Base-by-base conservation (phyloP, 1,140 invertebrate genomes). In the Drosophila lacertosa region DNA sequence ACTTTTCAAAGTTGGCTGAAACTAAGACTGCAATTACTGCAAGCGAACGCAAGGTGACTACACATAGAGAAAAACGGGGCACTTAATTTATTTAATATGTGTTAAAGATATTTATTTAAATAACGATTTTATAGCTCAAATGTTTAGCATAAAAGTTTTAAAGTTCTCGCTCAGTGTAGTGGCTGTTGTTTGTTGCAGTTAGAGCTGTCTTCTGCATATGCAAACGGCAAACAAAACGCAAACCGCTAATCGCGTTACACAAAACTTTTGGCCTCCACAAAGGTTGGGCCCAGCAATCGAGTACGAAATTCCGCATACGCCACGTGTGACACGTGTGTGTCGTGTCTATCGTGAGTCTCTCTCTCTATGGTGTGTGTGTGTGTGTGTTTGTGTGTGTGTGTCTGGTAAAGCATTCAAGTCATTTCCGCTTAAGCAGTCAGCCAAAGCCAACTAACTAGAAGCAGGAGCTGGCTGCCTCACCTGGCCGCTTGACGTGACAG, bases 211-310 rank as follows among this genome's bases (percentile, higher is more conserved):
- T 58, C 13, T 26, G 13, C 10, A 35, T 26, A 50, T 51, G 62
- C 53, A 74, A 71, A 71, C 72, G 55, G 50, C 66, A 81, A 88
- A 75, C 82, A 86, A 68, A 88, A 72, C 60, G 60, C 74, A 76
- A 88, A 88, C 83, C 82, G 83, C 82, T 88, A 88, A 88, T 88
- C 82, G 83, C 64, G 82, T 88, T 88, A 78, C 74, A 86, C 82
- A 65, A 86, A 86, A 86, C 77, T 86, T 86, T 77, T 15, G 2
- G 13, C 51, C n/a, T 16, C 57, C 15, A 7, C 16, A 40, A 59
- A 71, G 66, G 57, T 72, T 72, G 64, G 58, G 48, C 51, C 54
- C 58, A 67, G 75, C 80, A 83, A 83, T 84, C 81, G 81, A 86
- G 82, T 86, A 82, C 82, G 81, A 84, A 84, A 84, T 84, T 84